phyloP scores from a whole-genome alignment of 2,797 vertebrate species.

The Urophycis tenuis region DNA sequence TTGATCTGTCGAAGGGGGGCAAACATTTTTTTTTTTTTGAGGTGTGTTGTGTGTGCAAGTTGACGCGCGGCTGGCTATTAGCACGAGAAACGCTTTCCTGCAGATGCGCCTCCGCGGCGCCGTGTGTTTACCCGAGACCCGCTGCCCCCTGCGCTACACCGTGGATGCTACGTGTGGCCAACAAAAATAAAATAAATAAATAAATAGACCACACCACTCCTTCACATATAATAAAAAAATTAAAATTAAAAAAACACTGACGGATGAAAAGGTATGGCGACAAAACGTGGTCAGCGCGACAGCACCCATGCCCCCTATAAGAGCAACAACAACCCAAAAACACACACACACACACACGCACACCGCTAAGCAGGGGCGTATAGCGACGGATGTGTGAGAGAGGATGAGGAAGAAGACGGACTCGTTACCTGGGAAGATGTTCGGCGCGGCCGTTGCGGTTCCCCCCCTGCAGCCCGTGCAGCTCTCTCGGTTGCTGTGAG shows the following conservation, averaged over 20 bases:
- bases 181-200: constrained; percentile 14
- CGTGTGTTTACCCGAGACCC: constrained; percentile 32
- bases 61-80: constrained; percentile 51
- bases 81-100: constrained; percentile 30
- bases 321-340: constrained; percentile 27
- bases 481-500: constrained; percentile 55
- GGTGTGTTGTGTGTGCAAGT: constrained; percentile 49
- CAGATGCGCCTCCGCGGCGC: constrained; percentile 59
- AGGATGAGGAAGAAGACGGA: constrained; percentile 26
- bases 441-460: constrained; percentile 71
- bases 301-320: constrained; percentile 19
- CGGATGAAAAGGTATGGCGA: constrained; percentile 18
- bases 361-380: constrained; percentile 43
- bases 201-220: constrained; percentile 57
- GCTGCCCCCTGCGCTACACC: constrained; percentile 41
- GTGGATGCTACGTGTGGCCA: constrained; percentile 44
- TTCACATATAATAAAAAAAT: constrained; percentile 13
- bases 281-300: constrained; percentile 1
- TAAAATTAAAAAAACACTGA: constrained; percentile 28
- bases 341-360: no score
- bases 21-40: not conserved
- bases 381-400: constrained; percentile 15
- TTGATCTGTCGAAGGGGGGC: not conserved
- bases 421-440: constrained; percentile 73
- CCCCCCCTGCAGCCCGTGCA: constrained; percentile 66